Evolutionary conservation across 2,797 vertebrate genomes (phyloP).

Genomic region (Myotis daubentonii): DNA sequence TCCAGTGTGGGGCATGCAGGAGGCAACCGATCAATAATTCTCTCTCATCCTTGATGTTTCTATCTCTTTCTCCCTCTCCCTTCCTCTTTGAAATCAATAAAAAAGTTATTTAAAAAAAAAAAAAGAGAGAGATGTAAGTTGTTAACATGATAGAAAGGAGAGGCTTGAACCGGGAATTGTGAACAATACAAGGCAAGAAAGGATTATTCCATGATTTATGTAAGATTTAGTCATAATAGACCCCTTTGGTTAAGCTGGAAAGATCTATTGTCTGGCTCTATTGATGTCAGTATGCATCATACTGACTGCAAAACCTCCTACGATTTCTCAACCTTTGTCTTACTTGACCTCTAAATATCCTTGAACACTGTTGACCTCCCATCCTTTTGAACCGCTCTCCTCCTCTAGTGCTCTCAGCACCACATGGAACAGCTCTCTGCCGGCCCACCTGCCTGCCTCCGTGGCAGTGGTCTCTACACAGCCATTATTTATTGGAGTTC

Average conservation of each 20-base stretch:
- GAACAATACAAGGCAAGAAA: background rate
- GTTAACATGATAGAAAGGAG: background rate
- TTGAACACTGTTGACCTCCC: background rate
- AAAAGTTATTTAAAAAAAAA: no score
- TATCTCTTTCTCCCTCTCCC: no score
- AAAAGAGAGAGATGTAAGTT: background rate
- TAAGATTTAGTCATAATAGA: background rate
- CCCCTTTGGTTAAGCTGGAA: background rate
- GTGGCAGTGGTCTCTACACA: background rate
- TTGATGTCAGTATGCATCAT: background rate
- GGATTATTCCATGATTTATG: background rate
- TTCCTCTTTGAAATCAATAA: no score
- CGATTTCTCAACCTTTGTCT: background rate
- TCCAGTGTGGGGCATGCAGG: no score
- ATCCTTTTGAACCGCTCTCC: background rate
- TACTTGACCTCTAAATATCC: background rate
- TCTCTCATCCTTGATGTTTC: no score
- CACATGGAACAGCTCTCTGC: background rate
- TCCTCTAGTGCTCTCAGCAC: background rate
- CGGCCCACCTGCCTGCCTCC: background rate
- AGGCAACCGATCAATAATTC: no score
- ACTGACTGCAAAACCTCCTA: background rate
- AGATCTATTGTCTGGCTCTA: background rate
- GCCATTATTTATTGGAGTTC: background rate
- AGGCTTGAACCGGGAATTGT: background rate